A percentile compares a stretch with the other conserved stretches of the same genome.
These are phyloP conservation scores for Celastrina argiolus DNA, from an alignment of 2,888 invertebrate species.

Conservation along the genomic window DNA sequence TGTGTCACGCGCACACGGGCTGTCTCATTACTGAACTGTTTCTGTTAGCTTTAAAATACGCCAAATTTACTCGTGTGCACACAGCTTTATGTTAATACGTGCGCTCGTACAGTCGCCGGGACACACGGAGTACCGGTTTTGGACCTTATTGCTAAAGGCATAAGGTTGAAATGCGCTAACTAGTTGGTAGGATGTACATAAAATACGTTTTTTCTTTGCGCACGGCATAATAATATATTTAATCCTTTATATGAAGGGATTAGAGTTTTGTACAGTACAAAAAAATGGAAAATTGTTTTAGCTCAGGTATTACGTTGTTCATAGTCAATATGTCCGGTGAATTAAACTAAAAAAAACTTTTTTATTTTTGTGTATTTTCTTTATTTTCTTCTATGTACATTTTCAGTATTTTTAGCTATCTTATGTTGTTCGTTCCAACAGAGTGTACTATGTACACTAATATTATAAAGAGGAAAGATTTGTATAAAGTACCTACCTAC, in stretches of 20 bases:
- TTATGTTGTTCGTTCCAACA: no score
- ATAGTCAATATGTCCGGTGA: neutral
- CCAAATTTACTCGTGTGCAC: constrained; percentile 43
- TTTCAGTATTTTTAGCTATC: no score
- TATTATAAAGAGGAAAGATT: no score
- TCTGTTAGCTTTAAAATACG: constrained; percentile 57
- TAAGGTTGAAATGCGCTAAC: neutral
- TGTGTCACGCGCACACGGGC: constrained; percentile 61
- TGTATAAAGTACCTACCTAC: no score
- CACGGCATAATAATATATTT: neutral
- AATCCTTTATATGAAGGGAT: neutral
- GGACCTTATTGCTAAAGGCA: neutral
- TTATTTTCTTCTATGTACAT: no score
- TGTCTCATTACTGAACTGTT: constrained; percentile 68
- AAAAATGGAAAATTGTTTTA: neutral
- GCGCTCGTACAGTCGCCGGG: constrained; percentile 21
- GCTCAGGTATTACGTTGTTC: neutral
- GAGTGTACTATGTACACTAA: no score
- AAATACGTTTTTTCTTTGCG: neutral
- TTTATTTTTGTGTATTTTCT: no score
- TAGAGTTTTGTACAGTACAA: neutral
- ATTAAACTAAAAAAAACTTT: no score
- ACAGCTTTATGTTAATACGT: constrained; percentile 38
- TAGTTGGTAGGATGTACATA: neutral
- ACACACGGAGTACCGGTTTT: neutral